Base-by-base conservation (phyloP, 2,888 invertebrate species). In the Heterodera filipjevi region DNA sequence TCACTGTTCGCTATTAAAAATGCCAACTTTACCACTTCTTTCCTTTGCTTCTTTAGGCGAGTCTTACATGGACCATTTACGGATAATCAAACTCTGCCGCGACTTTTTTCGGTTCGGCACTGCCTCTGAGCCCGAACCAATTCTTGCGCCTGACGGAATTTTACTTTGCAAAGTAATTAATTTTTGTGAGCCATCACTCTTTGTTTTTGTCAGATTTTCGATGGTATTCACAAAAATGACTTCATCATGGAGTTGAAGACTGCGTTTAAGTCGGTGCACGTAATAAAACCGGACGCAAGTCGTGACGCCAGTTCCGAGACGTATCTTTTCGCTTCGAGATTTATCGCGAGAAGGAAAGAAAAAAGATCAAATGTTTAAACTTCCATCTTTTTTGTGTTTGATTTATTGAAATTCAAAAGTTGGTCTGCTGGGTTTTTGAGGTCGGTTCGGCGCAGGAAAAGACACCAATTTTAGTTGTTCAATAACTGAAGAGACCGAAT, bases 131-230 rank as follows among this genome's bases (percentile, higher is more conserved):
- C 86, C 87, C 77, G 81, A 83, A 39, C 80, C 85, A 16, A 81
- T 89, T n/a, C 80, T 89, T 33, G 81, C 83, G 10, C 77, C 89
- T 35, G 83, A 84, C 71, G 82, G 84, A 10, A 81, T 82, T 19
- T 84, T 86, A 44, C 35, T 75, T 32, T 75, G 75, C 59, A 75
- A 75, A 64, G 75, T 66, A 5, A 5, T 6, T 19, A 59, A 53
- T 22, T 22, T 46, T 46, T 19, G 19, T 19, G 1, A 6, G 1
- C 1, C 19, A n/a, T 73, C 2, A 39, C 64, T 33, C n/a, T 81
- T 84, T 89, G 86, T 80, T 59, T 89, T 46, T 88, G 87, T 77
- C 82, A 89, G 84, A 82, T 89, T 30, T 89, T 87, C 86, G 89
- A 89, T 66, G 89, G 89, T 1, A 70, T 53, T 66, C 81, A 77